Evolutionary conservation across 2,888 invertebrate genomes (phyloP), one percentile per base, ranked within the genome.

Genomic region (Sarcophaga caerulescens): DNA sequence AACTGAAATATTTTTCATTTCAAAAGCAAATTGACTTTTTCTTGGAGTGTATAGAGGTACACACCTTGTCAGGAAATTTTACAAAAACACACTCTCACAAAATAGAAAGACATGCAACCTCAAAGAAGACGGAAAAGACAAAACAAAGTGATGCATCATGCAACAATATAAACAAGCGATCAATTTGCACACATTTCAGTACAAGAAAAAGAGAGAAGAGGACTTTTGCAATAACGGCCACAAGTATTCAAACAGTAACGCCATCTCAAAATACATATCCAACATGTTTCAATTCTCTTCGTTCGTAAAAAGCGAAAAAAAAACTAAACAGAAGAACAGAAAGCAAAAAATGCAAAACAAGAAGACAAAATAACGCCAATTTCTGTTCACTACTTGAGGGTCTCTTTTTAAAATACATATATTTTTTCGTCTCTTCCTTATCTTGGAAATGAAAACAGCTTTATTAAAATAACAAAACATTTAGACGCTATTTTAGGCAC

Each of bases 381-480:
- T 71, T 71, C 23, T 66, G 45, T 47, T 35, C 17, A 60, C 60
- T 81, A 71, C 76, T 79, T 79, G 68, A 75, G 85, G 85, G 74
- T 80, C 83, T 83, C 4, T 14, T 14, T 14, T 17, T 52, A 17
- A 17, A 52, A 52, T 12, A 52, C 2, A 12, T 47, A n/a, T 47
- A 14, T 47, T 52, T 52, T 52, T 52, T 52, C 17, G 14, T 52
- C 52, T 52, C 52, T 52, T 52, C 52, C 52, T 52, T 74, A 76
- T 84, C 57, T 82, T 35, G 35, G 8, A 8, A 35, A 52, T 74
- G 84, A 77, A 88, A 90, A 91, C 91, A 90, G 91, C 91, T 91
- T 91, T 89, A 91, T 91, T 91, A 91, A 91, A 91, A 91, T 90
- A 91, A 91, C 91, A 90, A 90, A 91, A 90, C 91, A 91, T 90